Evolutionary conservation across 2,113 vertebrate genomes (phyloP), one percentile per base, ranked within the genome.

Genomic region (Merops nubicus): DNA sequence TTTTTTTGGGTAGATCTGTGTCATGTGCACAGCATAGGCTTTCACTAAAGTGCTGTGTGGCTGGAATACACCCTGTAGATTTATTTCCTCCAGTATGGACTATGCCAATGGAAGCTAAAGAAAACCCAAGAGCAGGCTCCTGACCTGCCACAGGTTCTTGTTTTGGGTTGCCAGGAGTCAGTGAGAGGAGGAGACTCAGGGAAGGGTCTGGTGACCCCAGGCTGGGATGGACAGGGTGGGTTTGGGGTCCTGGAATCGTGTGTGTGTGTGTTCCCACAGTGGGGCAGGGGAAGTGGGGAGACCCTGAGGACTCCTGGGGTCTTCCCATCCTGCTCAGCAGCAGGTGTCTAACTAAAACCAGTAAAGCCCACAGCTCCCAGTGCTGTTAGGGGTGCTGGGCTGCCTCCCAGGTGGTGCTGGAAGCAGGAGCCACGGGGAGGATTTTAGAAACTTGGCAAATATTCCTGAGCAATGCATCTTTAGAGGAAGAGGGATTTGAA

Each of bases 1-100:
- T 91, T 64, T 93, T 36, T 3, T 0, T 26, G 42, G 68, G 53
- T 51, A 69, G 26, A 21, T 40, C 48, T 23, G 5, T 5, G 1
- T 5, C 6, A 1, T 2, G 7, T 8, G 6, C 22, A 21, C 69
- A 15, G 4, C 3, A 23, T 12, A 9, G 12, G 20, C 64, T 36
- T 43, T 7, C 0, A 1, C 45, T 9, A 3, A 7, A 26, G 34
- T 13, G 1, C 12, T 7, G 2, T 2, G 9, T 5, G 45, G 54
- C 53, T n/a, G 45, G 47, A 2, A 28, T 1, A 11, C 42, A 11
- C 36, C 34, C 15, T 1, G 1, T 7, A 8, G 45, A 9, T 38
- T 38, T 16, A 6, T 26, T n/a, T 79, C 82, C 43, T 29, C 64
- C 8, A 2, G 4, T 1, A 1, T 2, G 62, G 43, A 8, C 42